Conservation (phyloP, 2,113 vertebrate genomes). For the Numida meleagris region DNA sequence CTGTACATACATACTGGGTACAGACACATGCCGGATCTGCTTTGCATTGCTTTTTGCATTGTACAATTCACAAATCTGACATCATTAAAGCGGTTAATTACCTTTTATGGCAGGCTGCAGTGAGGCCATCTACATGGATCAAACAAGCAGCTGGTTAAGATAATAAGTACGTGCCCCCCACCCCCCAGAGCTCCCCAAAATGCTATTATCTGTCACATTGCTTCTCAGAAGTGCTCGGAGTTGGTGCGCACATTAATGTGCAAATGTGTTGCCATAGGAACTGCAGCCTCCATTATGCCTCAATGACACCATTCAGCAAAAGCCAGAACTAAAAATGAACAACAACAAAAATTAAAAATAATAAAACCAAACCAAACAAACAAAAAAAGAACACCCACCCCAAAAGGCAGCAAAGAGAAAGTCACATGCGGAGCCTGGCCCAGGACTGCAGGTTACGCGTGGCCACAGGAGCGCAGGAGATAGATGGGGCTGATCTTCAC, state of each 20-base stretch:
- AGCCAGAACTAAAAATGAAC: conserved; percentile 68
- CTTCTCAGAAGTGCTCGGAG: conserved; percentile 56
- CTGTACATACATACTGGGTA: conserved; percentile 86
- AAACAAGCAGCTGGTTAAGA: conserved; percentile 67
- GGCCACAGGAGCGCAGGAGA: conserved; percentile 71
- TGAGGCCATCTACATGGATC: conserved; percentile 61
- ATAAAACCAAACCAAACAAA: background rate
- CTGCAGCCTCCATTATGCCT: conserved; percentile 73
- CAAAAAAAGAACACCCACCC: conserved; percentile 72
- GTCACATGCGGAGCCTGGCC: conserved; percentile 85
- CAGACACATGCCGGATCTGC: conserved; percentile 88
- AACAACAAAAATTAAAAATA: background rate
- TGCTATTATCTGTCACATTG: conserved; percentile 40
- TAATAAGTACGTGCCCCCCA: conserved; percentile 5
- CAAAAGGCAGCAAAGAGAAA: conserved; percentile 82
- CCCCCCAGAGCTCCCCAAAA: conserved; percentile 2
- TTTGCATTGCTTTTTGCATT: conserved; percentile 92
- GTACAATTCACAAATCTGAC: conserved; percentile 87
- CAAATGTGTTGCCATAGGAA: conserved; percentile 75
- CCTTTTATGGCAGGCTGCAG: conserved; percentile 66
- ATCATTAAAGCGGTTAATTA: conserved; percentile 82
- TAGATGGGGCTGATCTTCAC: conserved; percentile 50
- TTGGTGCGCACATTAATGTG: conserved; percentile 66
- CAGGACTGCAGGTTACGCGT: conserved; percentile 81
- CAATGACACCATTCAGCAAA: conserved; percentile 80